Percentiles rank a stretch among this genome's conserved stretches.
phyloP scores from a whole-genome alignment of 2,797 vertebrate species.

The Myripristis murdjan region DNA sequence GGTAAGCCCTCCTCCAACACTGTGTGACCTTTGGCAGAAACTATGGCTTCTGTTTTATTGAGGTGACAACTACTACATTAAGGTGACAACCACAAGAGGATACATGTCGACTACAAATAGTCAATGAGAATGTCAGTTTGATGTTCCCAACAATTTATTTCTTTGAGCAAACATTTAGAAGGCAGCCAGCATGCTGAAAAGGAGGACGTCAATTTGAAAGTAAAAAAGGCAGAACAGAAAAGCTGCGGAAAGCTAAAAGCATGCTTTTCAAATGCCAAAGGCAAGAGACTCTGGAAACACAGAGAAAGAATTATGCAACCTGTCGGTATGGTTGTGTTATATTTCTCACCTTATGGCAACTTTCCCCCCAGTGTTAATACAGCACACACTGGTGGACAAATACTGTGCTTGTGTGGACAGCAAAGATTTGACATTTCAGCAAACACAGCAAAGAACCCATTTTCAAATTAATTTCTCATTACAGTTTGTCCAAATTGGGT shows the following conservation, averaged over 20 bases:
- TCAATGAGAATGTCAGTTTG: not conserved
- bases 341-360: constrained; percentile 76
- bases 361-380: constrained; percentile 59
- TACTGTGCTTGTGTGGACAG: constrained; percentile 23
- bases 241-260: constrained; percentile 15
- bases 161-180: constrained; percentile 3
- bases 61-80: too few relatives aligned
- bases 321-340: constrained; percentile 64
- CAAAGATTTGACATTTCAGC: not conserved
- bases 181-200: not conserved
- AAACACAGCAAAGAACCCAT: constrained; percentile 20
- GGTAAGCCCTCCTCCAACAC: constrained; percentile 62
- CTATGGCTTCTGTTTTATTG: constrained; percentile 23
- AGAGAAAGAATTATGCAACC: constrained; percentile 52
- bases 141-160: constrained; percentile 10
- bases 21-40: constrained; percentile 61
- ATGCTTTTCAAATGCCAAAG: constrained; percentile 42
- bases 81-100: not conserved
- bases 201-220: constrained; percentile 28
- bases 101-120: not conserved
- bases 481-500: too few relatives aligned
- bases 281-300: constrained; percentile 33
- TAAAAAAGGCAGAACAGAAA: constrained; percentile 25
- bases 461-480: too few relatives aligned
- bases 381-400: constrained; percentile 30